A percentile compares a stretch with the other conserved stretches of the same genome.
Conservation (phyloP, 2,888 invertebrate genomes). For the Lagria hirta region DNA sequence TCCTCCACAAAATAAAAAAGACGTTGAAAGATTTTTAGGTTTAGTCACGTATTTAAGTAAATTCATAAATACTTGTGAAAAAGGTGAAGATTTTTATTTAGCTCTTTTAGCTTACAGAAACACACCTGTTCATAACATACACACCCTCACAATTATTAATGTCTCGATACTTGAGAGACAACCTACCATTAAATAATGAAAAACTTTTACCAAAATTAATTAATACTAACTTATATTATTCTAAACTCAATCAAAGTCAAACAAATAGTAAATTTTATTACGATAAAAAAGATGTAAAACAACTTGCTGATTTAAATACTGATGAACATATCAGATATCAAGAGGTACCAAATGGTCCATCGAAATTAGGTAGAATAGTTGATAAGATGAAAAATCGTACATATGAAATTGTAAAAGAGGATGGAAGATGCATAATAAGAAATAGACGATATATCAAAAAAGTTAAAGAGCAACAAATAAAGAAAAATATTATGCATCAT, state of each 20-base stretch:
- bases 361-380: conserved; percentile 12
- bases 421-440: conserved; percentile 17
- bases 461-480: conserved; percentile 2
- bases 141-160: conserved; percentile 15
- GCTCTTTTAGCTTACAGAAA: no score
- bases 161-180: conserved; percentile 10
- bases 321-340: conserved; percentile 6
- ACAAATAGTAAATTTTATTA: conserved; percentile 12
- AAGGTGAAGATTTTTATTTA: no score
- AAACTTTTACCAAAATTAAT: conserved; percentile 16
- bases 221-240: conserved; percentile 4
- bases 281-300: conserved; percentile 8
- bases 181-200: conserved; percentile 7
- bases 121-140: conserved; percentile 2
- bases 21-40: conserved; percentile 24
- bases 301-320: conserved; percentile 2
- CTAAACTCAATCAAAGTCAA: conserved; percentile 6
- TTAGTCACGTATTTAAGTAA: conserved; percentile 17
- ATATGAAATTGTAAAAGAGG: conserved; percentile 9
- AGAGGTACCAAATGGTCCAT: conserved; percentile 13
- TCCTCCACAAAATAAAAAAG: conserved; percentile 22
- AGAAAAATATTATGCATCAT: not conserved
- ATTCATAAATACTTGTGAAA: conserved; percentile 17
- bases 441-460: conserved; percentile 7
- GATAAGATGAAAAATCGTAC: conserved; percentile 11